Conservation (phyloP, 2,113 vertebrate genomes). For the Neopipo cinnamomea region DNA sequence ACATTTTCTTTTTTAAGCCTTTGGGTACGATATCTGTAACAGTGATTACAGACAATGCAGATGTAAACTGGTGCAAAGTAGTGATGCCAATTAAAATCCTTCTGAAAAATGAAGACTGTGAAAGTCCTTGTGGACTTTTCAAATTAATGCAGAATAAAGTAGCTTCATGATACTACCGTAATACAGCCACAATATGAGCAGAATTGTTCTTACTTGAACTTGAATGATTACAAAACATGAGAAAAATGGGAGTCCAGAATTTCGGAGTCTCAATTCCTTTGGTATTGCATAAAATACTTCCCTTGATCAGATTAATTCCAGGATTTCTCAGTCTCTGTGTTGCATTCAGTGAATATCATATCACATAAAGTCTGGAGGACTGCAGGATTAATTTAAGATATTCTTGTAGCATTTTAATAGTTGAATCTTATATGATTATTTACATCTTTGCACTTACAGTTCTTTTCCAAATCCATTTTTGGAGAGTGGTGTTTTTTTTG, state of each 20-base stretch:
- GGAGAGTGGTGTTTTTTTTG: background rate
- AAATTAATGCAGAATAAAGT: background rate
- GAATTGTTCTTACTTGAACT: background rate
- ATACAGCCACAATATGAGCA: background rate
- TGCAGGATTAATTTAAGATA: background rate
- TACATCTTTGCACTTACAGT: background rate
- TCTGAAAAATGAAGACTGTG: background rate
- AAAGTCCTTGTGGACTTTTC: background rate
- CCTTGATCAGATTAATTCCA: background rate
- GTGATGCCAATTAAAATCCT: background rate
- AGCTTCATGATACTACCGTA: background rate
- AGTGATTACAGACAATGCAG: background rate
- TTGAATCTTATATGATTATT: background rate
- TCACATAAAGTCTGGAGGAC: background rate
- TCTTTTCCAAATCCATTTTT: background rate
- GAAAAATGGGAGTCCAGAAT: background rate
- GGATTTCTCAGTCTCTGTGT: background rate
- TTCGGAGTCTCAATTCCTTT: background rate
- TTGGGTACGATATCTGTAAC: background rate
- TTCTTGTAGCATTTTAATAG: background rate
- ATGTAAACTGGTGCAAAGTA: background rate
- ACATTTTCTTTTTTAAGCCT: background rate
- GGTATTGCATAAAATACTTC: background rate
- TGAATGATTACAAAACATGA: background rate
- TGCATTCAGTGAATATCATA: background rate